These are phyloP conservation scores for Stenotaenia linearis DNA, from an alignment of 2,888 invertebrate species.

Conservation along the genomic window DNA sequence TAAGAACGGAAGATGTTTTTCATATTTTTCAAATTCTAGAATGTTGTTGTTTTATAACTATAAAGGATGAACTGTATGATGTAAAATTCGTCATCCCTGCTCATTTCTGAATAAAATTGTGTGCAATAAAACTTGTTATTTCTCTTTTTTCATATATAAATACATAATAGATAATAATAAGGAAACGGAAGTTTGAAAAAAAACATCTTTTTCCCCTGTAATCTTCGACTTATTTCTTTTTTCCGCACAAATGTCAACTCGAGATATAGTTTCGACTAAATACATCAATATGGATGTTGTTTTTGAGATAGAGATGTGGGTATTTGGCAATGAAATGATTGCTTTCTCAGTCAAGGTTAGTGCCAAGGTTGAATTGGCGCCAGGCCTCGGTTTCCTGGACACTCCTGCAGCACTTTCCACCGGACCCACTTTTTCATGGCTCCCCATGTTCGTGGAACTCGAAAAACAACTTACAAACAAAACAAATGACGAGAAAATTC, in stretches of 20 bases:
- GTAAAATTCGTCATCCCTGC: not conserved
- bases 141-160: not conserved
- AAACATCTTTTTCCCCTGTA: too few species aligned
- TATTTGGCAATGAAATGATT: not conserved
- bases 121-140: not conserved
- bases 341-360: not conserved
- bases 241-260: too few species aligned
- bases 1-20: not conserved
- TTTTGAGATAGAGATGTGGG: not conserved
- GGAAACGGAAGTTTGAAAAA: not conserved
- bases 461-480: not conserved
- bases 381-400: not conserved
- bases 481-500: too few species aligned
- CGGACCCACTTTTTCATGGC: not conserved
- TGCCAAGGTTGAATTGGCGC: constrained; percentile 5
- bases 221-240: too few species aligned
- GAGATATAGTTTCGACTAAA: too few species aligned
- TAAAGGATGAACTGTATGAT: not conserved
- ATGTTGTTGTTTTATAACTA: not conserved
- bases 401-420: not conserved
- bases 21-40: not conserved
- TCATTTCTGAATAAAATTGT: constrained; percentile 4
- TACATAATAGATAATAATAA: not conserved
- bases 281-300: too few species aligned
- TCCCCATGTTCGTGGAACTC: not conserved